phyloP scores from a whole-genome alignment of 30 jellyfish, hydroid and myxozoan genomes.

The Pseudorhiza aurosa region DNA sequence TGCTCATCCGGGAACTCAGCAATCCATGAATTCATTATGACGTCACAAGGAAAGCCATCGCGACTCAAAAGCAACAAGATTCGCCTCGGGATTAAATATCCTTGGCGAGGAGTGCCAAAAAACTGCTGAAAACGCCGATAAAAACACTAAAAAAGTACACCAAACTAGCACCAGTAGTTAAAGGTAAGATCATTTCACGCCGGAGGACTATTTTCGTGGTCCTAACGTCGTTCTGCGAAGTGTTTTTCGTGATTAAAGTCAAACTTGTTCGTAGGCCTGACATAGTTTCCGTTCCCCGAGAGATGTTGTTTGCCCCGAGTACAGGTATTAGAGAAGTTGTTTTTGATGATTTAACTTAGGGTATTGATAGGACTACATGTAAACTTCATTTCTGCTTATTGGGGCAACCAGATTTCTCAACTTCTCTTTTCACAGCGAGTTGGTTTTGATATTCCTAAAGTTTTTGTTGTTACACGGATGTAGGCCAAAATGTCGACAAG shows the following conservation, averaged over 20 bases:
- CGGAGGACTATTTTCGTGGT: not conserved
- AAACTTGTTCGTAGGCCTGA: not conserved
- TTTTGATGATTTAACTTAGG: not conserved
- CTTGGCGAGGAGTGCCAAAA: constrained; percentile 45
- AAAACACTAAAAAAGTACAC: not conserved
- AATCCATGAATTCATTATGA: constrained; percentile 44
- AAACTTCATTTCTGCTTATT: too few relatives aligned
- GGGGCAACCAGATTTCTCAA: too few relatives aligned
- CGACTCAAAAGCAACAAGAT: constrained; percentile 31
- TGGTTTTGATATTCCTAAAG: too few relatives aligned
- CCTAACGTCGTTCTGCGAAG: not conserved
- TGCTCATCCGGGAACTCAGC: constrained; percentile 75
- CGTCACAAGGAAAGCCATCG: constrained; percentile 74
- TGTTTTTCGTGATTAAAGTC: not conserved
- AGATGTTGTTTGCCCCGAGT: not conserved
- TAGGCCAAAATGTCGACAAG: too few relatives aligned
- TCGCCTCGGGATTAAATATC: constrained; percentile 75
- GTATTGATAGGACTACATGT: not conserved
- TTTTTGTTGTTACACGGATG: too few relatives aligned
- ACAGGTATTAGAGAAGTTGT: not conserved
- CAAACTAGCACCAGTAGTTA: not conserved
- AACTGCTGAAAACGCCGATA: constrained; percentile 8
- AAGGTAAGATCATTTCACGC: constrained; percentile 14
- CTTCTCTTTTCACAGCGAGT: too few relatives aligned
- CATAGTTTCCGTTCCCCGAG: not conserved